These are phyloP conservation scores for Rhizoglyphus robini DNA, from an alignment of 1,140 invertebrate species.

Conservation along the genomic window DNA sequence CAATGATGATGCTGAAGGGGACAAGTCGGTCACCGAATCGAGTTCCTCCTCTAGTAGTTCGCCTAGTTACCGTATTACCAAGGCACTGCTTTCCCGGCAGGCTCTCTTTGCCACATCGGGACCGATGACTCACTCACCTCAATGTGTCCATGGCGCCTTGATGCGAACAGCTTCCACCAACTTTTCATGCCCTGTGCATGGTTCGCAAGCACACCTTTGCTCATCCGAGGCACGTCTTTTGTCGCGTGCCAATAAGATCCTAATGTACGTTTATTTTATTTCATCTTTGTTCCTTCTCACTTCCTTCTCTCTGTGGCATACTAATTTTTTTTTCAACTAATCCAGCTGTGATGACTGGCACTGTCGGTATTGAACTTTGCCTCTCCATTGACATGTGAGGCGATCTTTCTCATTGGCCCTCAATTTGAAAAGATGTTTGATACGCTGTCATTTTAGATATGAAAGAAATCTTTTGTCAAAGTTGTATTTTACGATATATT, in stretches of 20 bases:
- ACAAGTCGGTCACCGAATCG: background rate
- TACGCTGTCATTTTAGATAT: no score
- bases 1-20: background rate
- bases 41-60: no score
- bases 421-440: no score
- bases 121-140: background rate
- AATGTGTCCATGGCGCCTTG: background rate
- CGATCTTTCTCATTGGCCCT: no score
- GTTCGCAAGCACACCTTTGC: constrained; percentile 19
- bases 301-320: background rate
- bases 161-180: background rate
- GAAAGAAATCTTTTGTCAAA: no score
- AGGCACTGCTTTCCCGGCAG: background rate
- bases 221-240: constrained; percentile 25
- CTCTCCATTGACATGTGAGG: no score
- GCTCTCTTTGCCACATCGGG: background rate
- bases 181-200: constrained; percentile 17
- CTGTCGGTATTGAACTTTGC: no score
- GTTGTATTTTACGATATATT: no score
- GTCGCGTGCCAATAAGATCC: constrained; percentile 26
- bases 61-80: background rate
- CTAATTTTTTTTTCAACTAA: no score
- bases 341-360: background rate
- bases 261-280: constrained; percentile 23
- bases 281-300: background rate